Percentiles rank a stretch among this genome's conserved stretches.
Conservation (phyloP, 2,113 vertebrate species). For the Pterocles gutturalis region DNA sequence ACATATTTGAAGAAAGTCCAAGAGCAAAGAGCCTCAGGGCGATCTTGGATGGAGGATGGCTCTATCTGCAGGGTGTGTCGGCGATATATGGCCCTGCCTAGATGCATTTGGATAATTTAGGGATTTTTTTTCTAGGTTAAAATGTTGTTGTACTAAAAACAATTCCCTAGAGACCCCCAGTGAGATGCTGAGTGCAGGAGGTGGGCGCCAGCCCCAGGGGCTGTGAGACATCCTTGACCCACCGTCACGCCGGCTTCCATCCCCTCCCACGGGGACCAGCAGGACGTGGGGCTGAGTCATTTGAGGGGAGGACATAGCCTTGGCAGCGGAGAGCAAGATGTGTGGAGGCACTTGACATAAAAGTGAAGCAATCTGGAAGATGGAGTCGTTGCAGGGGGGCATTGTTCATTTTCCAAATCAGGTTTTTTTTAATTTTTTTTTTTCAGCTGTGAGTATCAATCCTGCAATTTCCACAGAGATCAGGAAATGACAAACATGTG, state of each 20-base stretch:
- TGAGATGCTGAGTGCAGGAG: fast-evolving
- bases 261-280: background rate
- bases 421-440: background rate
- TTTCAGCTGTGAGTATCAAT: background rate
- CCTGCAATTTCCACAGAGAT: background rate
- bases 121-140: background rate
- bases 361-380: constrained; percentile 32
- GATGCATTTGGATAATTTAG: background rate
- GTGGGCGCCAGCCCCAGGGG: background rate
- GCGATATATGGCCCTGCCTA: fast-evolving
- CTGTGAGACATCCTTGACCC: background rate
- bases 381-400: background rate
- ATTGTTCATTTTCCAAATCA: background rate
- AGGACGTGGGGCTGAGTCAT: background rate
- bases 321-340: background rate
- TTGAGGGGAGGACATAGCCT: background rate
- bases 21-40: background rate
- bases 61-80: fast-evolving
- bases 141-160: fast-evolving
- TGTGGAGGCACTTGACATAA: background rate
- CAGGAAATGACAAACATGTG: constrained; percentile 67
- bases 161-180: background rate
- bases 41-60: background rate
- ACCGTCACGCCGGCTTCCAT: fast-evolving
- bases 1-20: background rate